Conservation (phyloP, 2,113 vertebrate species). For the Triplophysa rosa region DNA sequence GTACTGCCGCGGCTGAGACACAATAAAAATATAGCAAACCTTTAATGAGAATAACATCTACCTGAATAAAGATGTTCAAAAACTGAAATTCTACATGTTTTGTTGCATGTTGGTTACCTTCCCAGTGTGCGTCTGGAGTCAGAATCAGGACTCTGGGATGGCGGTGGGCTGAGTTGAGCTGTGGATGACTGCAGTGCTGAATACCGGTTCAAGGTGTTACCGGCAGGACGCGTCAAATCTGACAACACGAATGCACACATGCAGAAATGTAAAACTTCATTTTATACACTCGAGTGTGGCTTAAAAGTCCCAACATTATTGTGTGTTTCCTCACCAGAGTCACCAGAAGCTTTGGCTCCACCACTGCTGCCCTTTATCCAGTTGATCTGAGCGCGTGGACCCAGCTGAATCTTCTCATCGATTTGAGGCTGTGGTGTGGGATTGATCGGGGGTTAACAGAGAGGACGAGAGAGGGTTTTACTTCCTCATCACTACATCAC, state of each 20-base stretch:
- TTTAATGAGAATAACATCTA: background rate
- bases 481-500: background rate
- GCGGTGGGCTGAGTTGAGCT: constrained; percentile 74
- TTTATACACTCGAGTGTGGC: too few species aligned
- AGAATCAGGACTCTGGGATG: constrained; percentile 79
- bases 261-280: background rate
- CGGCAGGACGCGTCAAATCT: constrained; percentile 86
- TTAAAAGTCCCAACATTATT: background rate
- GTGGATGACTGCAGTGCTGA: constrained; percentile 84
- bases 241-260: constrained; percentile 31
- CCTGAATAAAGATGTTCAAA: too few species aligned
- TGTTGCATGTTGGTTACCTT: constrained; percentile 71
- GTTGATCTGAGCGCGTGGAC: constrained; percentile 92
- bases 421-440: constrained; percentile 84
- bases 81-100: too few species aligned
- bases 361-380: constrained; percentile 99
- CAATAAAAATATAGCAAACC: background rate
- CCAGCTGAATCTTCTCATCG: constrained; percentile 98
- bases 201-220: constrained; percentile 90
- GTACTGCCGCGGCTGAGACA: constrained; percentile 73
- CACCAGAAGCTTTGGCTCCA: constrained; percentile 88
- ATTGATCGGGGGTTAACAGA: background rate
- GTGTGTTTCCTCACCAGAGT: constrained; percentile 79
- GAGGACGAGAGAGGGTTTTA: background rate
- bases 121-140: constrained; percentile 85